Evolutionary conservation across 2,113 vertebrate species (phyloP).

Genomic region (Asarcornis scutulata): DNA sequence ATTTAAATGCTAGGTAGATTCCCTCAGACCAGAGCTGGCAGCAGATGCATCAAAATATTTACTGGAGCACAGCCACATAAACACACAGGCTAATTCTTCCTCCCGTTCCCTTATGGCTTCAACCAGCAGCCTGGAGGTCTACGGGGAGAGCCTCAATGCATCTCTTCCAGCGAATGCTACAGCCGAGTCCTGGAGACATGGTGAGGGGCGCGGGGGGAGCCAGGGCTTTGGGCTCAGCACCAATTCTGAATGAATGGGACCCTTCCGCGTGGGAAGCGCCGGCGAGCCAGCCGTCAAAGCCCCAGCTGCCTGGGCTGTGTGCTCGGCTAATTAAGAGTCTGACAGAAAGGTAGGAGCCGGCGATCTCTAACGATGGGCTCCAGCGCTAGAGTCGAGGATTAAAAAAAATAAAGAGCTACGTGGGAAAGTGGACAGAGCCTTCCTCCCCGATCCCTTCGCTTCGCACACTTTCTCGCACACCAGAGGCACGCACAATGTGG

Average conservation of each 20-base stretch:
- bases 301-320: constrained; percentile 11
- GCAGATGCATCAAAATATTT: constrained; percentile 75
- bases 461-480: background rate
- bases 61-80: constrained; percentile 71
- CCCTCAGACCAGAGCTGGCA: constrained; percentile 65
- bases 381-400: background rate
- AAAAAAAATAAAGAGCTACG: background rate
- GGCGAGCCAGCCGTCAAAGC: constrained; percentile 48
- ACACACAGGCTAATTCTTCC: constrained; percentile 71
- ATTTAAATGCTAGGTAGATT: constrained; percentile 74
- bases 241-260: constrained; percentile 74
- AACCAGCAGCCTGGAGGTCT: constrained; percentile 73
- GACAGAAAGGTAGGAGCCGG: constrained; percentile 45
- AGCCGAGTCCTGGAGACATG: constrained; percentile 50
- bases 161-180: constrained; percentile 59
- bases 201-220: constrained; percentile 47
- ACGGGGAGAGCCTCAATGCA: constrained; percentile 45
- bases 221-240: constrained; percentile 57
- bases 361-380: background rate
- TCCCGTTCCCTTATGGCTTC: constrained; percentile 64
- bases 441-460: background rate
- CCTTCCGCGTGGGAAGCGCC: constrained; percentile 36
- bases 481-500: background rate
- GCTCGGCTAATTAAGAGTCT: constrained; percentile 52
- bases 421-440: background rate